Base-by-base conservation (phyloP, 2,113 vertebrate species). In the Loxodonta africana region DNA sequence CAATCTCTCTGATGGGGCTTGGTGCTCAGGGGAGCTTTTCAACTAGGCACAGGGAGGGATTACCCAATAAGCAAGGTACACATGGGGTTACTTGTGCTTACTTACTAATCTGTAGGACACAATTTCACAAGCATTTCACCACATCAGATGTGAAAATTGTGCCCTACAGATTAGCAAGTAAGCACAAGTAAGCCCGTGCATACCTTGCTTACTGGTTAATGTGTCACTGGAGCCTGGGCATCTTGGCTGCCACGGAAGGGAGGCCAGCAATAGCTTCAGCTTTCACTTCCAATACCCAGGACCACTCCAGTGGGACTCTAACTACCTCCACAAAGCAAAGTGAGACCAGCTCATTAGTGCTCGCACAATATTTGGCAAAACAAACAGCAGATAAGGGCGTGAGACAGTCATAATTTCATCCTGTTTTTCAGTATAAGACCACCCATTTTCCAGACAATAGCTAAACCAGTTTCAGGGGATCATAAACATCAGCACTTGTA, bases 381-480 rank as follows among this genome's bases (percentile, higher is more conserved):
- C 67, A 30, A 89, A 84, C 20, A 67, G 48, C 86, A 83, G 89
- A 78, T 78, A 69, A 91, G n/a, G 51, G 51, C 74, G 26, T 3
- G 41, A 82, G 60, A 82, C 20, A 67, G 48, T n/a, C 2, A 0
- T 69, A 25, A 65, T 73, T 83, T 74, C 1, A 2, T 89, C n/a
- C 20, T 74, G 37, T 12, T 92, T 93, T 81, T 82, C 23, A 80
- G 57, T 37, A 67, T 33, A 65, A 94, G 93, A 76, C 53, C 37
- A 82, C 41, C 5, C 57, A 37, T 67, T 87, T 96, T 89, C 9
- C 71, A 92, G 85, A 92, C 88, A 44, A 88, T 48, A 94, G 46
- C 53, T 95, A 90, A 92, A 84, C 69, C n/a, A 95, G 76, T 77
- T 60, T 92, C 57, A 90, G 57, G 17, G 81, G 71, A 78, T 62